These are phyloP conservation scores for Indicator maculatus DNA, from an alignment of 2,113 vertebrate species.

Conservation along the genomic window DNA sequence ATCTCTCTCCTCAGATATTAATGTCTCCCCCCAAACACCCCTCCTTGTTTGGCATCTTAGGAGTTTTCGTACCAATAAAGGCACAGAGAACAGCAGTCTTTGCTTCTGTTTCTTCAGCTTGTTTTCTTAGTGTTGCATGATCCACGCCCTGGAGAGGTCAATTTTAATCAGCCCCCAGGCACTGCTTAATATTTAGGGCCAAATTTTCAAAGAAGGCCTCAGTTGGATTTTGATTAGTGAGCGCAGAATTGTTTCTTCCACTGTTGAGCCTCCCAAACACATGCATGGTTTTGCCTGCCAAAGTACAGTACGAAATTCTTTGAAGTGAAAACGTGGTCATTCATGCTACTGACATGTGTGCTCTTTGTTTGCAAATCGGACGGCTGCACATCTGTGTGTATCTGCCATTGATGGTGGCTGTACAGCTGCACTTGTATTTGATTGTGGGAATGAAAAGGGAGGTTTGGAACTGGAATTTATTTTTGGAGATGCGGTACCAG, in stretches of 20 bases:
- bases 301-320: conserved; percentile 44
- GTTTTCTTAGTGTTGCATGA: conserved; percentile 75
- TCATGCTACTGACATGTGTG: conserved; percentile 30
- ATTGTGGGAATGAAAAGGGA: conserved; percentile 35
- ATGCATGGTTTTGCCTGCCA: conserved; percentile 62
- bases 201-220: conserved; percentile 56
- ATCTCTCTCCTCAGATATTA: conserved; percentile 82
- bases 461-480: conserved; percentile 4
- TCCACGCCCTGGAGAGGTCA: conserved; percentile 68
- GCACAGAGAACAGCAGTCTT: conserved; percentile 68
- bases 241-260: not conserved
- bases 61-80: conserved; percentile 79
- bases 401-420: not conserved
- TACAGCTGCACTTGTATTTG: conserved; percentile 47
- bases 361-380: conserved; percentile 36
- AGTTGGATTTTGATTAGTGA: conserved; percentile 55
- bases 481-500: conserved; percentile 7
- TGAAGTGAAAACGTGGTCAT: conserved; percentile 46
- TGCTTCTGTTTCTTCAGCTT: conserved; percentile 68
- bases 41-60: conserved; percentile 65
- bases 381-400: conserved; percentile 44
- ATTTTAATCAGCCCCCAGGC: conserved; percentile 77
- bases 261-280: conserved; percentile 54
- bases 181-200: conserved; percentile 57
- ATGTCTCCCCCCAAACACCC: conserved; percentile 60